A percentile compares a stretch with the other conserved stretches of the same genome.
Conservation (phyloP, 2,797 vertebrate species). For the Peromyscus nudipes region DNA sequence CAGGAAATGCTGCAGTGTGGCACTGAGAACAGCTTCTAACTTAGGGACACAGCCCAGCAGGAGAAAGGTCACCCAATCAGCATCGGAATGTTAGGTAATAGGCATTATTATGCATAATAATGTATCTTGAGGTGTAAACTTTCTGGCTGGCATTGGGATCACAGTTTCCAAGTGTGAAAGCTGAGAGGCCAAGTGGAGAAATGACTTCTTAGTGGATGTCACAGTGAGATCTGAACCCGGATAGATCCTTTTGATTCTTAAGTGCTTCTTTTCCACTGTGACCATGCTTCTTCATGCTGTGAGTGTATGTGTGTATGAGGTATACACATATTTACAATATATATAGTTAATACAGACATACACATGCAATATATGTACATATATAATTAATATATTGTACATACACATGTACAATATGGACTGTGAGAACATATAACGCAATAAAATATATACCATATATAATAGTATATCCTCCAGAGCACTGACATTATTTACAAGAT, state of each 20-base stretch:
- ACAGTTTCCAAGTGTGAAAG: background rate
- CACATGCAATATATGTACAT: background rate
- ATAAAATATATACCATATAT: background rate
- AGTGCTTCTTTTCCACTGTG: background rate
- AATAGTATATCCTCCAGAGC: background rate
- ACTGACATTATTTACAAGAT: background rate
- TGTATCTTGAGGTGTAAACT: background rate
- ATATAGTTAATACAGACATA: background rate
- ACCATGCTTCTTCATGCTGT: background rate
- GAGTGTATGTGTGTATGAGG: too few relatives aligned
- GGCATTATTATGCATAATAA: too few relatives aligned
- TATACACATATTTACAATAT: background rate
- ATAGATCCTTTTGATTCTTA: background rate
- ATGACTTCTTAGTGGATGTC: background rate
- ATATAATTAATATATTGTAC: background rate
- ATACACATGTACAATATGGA: background rate
- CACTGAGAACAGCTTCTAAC: slow-evolving; percentile 27
- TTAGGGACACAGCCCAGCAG: background rate
- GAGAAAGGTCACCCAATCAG: background rate
- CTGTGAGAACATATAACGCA: background rate
- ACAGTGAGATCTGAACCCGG: background rate
- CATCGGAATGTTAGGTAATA: background rate
- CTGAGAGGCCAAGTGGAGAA: background rate
- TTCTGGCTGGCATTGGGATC: background rate
- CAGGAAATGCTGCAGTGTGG: slow-evolving; percentile 51